phyloP scores from a whole-genome alignment of 2,888 invertebrate genomes.

The Graphium colonna region DNA sequence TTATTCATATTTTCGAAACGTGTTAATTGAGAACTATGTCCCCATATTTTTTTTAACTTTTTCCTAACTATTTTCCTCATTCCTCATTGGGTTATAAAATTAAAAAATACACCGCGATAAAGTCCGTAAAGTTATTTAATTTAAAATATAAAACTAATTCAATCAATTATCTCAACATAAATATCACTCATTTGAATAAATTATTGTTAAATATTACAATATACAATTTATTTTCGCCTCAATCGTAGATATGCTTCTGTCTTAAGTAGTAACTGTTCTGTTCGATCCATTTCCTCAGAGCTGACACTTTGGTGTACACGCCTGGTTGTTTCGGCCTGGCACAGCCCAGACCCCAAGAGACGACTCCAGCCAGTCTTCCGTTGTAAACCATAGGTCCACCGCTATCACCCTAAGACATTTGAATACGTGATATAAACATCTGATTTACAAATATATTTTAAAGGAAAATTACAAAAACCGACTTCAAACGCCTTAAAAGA shows the following conservation, averaged over 20 bases:
- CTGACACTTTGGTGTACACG: conserved; percentile 68
- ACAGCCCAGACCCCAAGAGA: conserved; percentile 71
- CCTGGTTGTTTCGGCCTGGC: conserved; percentile 69
- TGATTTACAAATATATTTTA: background rate
- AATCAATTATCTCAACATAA: too few species aligned
- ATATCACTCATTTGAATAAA: too few species aligned
- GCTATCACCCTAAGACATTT: conserved; percentile 64
- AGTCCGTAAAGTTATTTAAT: too few species aligned
- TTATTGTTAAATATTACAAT: too few species aligned
- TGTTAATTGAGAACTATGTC: too few species aligned
- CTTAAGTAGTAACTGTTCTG: conserved; percentile 42
- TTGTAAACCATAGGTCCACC: conserved; percentile 66
- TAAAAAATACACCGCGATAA: too few species aligned
- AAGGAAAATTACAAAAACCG: background rate
- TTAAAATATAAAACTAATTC: background rate
- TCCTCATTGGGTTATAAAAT: too few species aligned
- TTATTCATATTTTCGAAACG: too few species aligned
- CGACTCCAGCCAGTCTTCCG: conserved; percentile 69
- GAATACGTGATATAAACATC: background rate
- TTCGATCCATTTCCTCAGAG: conserved; percentile 62
- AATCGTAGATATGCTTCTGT: conserved; percentile 34
- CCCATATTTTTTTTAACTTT: too few species aligned
- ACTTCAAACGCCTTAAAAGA: too few species aligned
- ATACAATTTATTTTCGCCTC: too few species aligned
- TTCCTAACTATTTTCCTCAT: too few species aligned